Percentiles rank a stretch among this genome's conserved stretches.
phyloP scores from a whole-genome alignment of 1,140 invertebrate genomes.

The Mactra quadrangularis region DNA sequence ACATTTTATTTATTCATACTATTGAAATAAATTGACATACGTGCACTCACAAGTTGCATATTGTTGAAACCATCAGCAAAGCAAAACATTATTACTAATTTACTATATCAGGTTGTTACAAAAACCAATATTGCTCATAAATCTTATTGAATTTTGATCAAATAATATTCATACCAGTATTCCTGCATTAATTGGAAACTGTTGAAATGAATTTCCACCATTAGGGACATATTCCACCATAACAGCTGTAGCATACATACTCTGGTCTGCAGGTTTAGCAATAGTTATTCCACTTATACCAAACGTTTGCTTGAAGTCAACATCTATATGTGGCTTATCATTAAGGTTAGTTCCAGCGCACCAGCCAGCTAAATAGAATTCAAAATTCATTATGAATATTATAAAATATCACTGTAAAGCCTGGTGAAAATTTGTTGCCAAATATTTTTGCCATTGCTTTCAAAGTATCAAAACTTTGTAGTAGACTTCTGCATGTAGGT shows the following conservation, averaged over 20 bases:
- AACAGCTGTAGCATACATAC: not conserved
- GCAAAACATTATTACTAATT: too few relatives aligned
- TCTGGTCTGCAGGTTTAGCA: not conserved
- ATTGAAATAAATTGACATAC: too few relatives aligned
- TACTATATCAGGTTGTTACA: too few relatives aligned
- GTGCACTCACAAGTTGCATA: too few relatives aligned
- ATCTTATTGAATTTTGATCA: too few relatives aligned
- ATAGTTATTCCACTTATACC: conserved; percentile 38
- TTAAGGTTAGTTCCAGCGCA: not conserved
- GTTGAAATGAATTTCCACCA: conserved; percentile 13
- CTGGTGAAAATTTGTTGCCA: not conserved
- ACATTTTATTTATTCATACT: too few relatives aligned
- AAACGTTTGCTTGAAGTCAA: conserved; percentile 4
- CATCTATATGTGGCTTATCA: not conserved
- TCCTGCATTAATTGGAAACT: conserved; percentile 26
- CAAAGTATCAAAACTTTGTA: not conserved
- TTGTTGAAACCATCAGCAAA: too few relatives aligned
- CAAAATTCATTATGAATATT: not conserved
- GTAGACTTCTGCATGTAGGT: too few relatives aligned
- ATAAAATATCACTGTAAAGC: not conserved
- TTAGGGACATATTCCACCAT: conserved; percentile 40
- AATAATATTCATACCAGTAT: conserved; percentile 25
- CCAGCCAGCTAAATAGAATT: not conserved
- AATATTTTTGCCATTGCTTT: not conserved
- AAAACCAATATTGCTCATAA: not conserved